phyloP scores from a whole-genome alignment of 1,140 invertebrate genomes.

The Varroa destructor region DNA sequence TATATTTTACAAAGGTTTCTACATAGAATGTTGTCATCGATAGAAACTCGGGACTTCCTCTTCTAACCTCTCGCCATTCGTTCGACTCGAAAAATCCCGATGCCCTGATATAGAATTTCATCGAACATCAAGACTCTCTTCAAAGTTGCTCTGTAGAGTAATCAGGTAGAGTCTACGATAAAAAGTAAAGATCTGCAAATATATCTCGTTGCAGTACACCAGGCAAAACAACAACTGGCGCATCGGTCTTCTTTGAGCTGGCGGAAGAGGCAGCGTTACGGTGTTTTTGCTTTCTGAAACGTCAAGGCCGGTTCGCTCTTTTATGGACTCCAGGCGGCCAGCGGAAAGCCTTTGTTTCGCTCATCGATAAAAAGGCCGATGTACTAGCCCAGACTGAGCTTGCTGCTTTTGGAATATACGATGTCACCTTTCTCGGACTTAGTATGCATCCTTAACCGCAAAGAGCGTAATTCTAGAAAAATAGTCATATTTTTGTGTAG shows the following conservation, averaged over 20 bases:
- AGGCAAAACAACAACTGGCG: neutral
- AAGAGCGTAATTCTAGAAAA: neutral
- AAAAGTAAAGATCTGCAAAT: no score
- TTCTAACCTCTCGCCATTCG: no score
- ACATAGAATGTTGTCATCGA: no score
- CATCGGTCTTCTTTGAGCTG: constrained; percentile 15
- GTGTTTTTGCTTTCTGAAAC: neutral
- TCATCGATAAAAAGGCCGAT: constrained; percentile 8
- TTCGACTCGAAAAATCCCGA: no score
- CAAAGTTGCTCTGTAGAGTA: no score
- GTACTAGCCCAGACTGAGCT: constrained; percentile 8
- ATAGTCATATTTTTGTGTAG: no score
- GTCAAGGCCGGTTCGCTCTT: constrained; percentile 10
- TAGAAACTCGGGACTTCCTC: no score
- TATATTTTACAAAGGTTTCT: no score
- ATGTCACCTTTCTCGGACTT: neutral
- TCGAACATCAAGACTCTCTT: no score
- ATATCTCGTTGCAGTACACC: no score
- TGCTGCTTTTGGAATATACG: neutral
- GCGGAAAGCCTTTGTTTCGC: constrained; percentile 14
- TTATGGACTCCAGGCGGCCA: neutral
- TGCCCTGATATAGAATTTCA: no score
- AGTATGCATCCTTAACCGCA: neutral
- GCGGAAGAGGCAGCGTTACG: neutral
- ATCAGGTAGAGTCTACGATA: no score